phyloP scores from a whole-genome alignment of 2,113 vertebrate species.

The Coptodon bakossiorum region DNA sequence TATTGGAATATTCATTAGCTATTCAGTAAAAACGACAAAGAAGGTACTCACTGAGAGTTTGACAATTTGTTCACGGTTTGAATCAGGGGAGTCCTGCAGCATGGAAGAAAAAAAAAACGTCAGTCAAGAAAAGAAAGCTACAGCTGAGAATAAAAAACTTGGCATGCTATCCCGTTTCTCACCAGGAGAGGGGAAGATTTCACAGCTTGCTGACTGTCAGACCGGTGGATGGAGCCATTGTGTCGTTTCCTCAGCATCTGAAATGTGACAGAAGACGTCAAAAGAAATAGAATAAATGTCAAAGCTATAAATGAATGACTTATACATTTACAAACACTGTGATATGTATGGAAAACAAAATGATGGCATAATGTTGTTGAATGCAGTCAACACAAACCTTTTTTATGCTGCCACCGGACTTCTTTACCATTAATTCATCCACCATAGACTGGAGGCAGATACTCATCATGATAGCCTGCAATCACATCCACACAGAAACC shows the following conservation, averaged over 20 bases:
- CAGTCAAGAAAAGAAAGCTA: not conserved
- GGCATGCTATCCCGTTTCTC: constrained; percentile 24
- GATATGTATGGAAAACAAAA: not conserved
- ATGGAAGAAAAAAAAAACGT: not conserved
- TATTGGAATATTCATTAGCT: not conserved
- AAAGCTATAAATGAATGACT: not conserved
- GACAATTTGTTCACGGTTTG: constrained; percentile 83
- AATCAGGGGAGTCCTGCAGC: constrained; percentile 86
- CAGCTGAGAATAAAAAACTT: not conserved
- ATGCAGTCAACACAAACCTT: constrained; percentile 73
- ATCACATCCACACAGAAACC: not conserved
- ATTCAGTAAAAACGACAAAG: not conserved
- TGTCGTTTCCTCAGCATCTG: constrained; percentile 87
- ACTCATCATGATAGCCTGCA: constrained; percentile 98
- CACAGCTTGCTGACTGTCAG: constrained; percentile 91
- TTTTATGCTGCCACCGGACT: constrained; percentile 94
- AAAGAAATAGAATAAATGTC: not conserved
- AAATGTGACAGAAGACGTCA: not conserved
- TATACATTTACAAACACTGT: not conserved
- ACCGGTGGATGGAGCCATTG: constrained; percentile 79
- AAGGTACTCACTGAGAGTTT: constrained; percentile 88
- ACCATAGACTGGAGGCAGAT: constrained; percentile 99
- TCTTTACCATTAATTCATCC: constrained; percentile 98
- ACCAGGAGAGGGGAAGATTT: constrained; percentile 94
- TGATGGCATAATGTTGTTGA: not conserved